Evolutionary conservation across 2,797 vertebrate genomes (phyloP).

Genomic region (Microtus californicus): DNA sequence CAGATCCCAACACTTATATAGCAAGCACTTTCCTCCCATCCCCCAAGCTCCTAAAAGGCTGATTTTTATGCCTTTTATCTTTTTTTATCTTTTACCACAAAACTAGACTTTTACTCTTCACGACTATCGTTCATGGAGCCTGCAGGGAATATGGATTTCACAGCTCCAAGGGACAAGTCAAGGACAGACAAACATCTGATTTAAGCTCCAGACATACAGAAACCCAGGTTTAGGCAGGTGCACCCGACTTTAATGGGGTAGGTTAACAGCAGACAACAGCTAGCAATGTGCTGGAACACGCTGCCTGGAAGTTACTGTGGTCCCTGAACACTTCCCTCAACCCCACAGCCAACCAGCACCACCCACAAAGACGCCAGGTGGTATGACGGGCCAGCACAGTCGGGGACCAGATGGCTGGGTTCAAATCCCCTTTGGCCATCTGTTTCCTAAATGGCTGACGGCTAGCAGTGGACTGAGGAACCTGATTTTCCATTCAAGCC

Average conservation of each 20-base stretch:
- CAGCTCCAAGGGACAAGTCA: background rate
- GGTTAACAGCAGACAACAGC: accelerated
- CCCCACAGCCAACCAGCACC: background rate
- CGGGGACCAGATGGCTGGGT: background rate
- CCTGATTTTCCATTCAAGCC: background rate
- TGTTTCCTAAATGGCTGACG: background rate
- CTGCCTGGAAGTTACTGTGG: background rate
- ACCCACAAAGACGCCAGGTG: background rate
- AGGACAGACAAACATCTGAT: background rate
- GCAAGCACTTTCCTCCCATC: background rate
- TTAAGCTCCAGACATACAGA: background rate
- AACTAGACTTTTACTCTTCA: background rate
- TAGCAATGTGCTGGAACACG: background rate
- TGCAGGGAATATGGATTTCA: background rate
- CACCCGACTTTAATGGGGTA: background rate
- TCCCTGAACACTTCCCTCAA: background rate
- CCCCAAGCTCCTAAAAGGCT: background rate
- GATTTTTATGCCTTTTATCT: background rate
- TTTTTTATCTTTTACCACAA: background rate
- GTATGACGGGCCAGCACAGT: background rate
- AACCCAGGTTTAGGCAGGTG: background rate
- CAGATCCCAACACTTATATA: background rate
- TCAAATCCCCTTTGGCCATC: background rate
- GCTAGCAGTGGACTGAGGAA: accelerated
- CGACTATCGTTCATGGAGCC: background rate